Evolutionary conservation across 2,888 invertebrate genomes (phyloP).

Genomic region (Acheta domesticus): DNA sequence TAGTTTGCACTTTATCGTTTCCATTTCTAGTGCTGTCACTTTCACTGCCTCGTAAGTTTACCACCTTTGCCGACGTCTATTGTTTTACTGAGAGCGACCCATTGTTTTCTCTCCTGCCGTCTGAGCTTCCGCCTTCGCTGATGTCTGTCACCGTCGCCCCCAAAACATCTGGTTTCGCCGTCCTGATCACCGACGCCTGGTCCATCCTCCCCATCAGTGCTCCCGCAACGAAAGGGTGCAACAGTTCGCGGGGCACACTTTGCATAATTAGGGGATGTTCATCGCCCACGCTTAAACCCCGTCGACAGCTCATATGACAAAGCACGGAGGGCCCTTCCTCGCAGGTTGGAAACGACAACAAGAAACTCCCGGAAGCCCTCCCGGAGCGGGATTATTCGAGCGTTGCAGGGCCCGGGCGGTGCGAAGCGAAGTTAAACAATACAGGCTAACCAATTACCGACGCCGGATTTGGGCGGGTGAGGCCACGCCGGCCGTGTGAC

Average conservation of each 20-base stretch:
- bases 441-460: conserved; percentile 9
- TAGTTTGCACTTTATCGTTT: too few species aligned
- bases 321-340: background rate
- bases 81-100: too few species aligned
- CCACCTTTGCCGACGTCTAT: too few species aligned
- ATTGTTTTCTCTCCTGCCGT: too few species aligned
- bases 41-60: too few species aligned
- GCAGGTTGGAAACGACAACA: background rate
- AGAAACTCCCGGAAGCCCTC: background rate
- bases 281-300: background rate
- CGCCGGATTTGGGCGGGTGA: background rate
- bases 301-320: conserved; percentile 18
- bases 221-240: background rate
- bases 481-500: background rate
- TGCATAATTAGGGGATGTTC: conserved; percentile 7
- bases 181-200: background rate
- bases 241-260: background rate
- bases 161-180: background rate
- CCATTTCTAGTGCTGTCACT: too few species aligned
- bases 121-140: too few species aligned
- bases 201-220: background rate
- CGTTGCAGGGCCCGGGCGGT: background rate
- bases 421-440: conserved; percentile 18
- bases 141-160: too few species aligned
- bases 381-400: background rate